Evolutionary conservation across 2,797 vertebrate genomes (phyloP), one percentile per base, ranked within the genome.

Genomic region (Peromyscus aztecus): DNA sequence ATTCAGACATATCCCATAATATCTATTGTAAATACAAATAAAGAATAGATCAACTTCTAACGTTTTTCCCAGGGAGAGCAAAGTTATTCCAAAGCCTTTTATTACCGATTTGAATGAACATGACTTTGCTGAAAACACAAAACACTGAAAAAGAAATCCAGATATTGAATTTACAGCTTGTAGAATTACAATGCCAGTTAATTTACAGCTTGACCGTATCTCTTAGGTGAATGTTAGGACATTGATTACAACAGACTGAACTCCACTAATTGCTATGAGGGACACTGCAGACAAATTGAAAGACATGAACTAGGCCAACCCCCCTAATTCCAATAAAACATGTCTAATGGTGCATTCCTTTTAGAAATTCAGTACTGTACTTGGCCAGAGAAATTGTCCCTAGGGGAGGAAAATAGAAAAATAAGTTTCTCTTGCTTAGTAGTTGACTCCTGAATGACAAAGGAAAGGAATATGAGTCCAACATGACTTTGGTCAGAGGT

Each of bases 201-300:
- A 94, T 87, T 93, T 93, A 87, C 0, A 91, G n/a, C 14, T 83
- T 94, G 57, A 91, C 37, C 3, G 10, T 93, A 82, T 63, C 3
- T 92, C 87, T 71, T 88, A 46, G 57, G 46, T 90, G 46, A 96
- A 90, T 78, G 61, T 85, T 63, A 37, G 31, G 57, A 19, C 80
- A 71, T 9, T 95, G 82, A 81, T 61, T 49, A 3, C 24, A 91
- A 69, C 93, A 73, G 31, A 86, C 8, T 80, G 37, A 3, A 55
- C 65, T 94, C 75, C 73, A 27, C 17, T 94, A 91, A 93, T 90
- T 96, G 87, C 43, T 78, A 21, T 69, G 61, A 81, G 59, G 59
- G 37, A 86, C 40, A 83, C 2, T 55, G 3, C 11, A 83, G 31
- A 97, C 83, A 87, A 89, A 91, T 40, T 93, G 19, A 90, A 93